Percentiles rank a stretch among this genome's conserved stretches.
Evolutionary conservation across 2,888 invertebrate genomes (phyloP).

Genomic region (Nowickia ferox): DNA sequence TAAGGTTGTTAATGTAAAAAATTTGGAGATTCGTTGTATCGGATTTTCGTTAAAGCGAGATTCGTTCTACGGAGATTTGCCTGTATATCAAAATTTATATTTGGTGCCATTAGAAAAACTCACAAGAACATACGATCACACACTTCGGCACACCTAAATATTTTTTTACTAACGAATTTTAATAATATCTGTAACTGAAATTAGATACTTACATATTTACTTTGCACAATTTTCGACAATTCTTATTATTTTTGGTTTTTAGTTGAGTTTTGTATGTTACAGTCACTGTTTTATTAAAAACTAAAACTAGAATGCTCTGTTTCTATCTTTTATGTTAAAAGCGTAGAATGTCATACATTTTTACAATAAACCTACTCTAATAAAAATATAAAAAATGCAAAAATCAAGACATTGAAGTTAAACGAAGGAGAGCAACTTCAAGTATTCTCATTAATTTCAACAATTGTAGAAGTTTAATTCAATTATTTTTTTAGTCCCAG

Average conservation of each 20-base stretch:
- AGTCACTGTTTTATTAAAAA: conserved; percentile 78
- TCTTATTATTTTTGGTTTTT: neutral
- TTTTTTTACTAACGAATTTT: no score
- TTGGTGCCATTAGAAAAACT: no score
- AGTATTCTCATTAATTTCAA: conserved; percentile 6
- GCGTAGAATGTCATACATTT: conserved; percentile 78
- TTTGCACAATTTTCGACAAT: no score
- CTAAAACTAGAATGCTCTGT: conserved; percentile 81
- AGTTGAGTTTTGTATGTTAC: conserved; percentile 31
- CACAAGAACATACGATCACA: no score
- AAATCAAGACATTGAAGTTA: conserved; percentile 27
- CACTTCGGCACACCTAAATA: no score
- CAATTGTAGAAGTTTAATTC: conserved; percentile 28
- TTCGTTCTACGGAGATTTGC: no score
- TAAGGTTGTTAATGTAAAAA: no score
- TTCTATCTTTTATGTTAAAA: conserved; percentile 82
- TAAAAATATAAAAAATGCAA: conserved; percentile 6
- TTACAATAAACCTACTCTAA: conserved; percentile 37
- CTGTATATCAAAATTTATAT: no score
- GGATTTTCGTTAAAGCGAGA: no score
- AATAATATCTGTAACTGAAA: no score
- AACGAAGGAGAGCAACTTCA: conserved; percentile 38
- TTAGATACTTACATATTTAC: no score
- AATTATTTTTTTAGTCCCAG: neutral
- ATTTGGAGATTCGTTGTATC: no score